Evolutionary conservation across 2,888 invertebrate species (phyloP), one percentile per base, ranked within the genome.

Genomic region (Caenorhabditis sulstoni): DNA sequence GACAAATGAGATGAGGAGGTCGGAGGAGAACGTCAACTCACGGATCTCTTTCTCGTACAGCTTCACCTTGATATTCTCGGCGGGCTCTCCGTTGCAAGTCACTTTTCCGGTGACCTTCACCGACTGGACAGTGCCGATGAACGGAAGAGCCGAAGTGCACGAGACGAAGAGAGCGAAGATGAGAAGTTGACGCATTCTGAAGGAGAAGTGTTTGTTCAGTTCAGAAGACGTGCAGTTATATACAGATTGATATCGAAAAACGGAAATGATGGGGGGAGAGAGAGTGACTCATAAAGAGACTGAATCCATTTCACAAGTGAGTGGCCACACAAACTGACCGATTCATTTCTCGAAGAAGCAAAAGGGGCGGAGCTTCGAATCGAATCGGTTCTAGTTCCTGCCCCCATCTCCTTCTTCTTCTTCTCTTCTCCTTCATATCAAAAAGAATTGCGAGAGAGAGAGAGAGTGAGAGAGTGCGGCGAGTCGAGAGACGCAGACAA

Each of bases 1-100:
- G n/a, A n/a, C n/a, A n/a, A 37, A 37, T 5, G 11, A 5, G 37
- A 8, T 37, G 37, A 8, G 37, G 11, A 37, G 3, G 11, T 14
- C 14, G 41, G 11, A 11, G 2, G 14, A 41, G 11, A 11, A 12
- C 29, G 7, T n/a, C 1, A 66, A 59, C 70, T 65, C 52, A 81
- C 83, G 52, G 41, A 87, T 76, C 75, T 88, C 88, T 45, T 81
- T 85, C 55, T 88, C 88, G 68, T 88, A 88, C 45, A 88, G 71
- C 78, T 88, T 88, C 20, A 87, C 85, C 65, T 88, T 88, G 47
- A 87, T 83, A 58, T 86, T 87, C 49, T 83, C 86, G 20, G 87
- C 85, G n/a, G 87, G 85, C 47, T 71, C 52, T 64, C 86, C 87
- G 70, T 88, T 86, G 59, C 88, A 88, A 47, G 81, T 83, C 12